phyloP scores from a whole-genome alignment of 2,888 invertebrate species.

The Ochlodes sylvanus region DNA sequence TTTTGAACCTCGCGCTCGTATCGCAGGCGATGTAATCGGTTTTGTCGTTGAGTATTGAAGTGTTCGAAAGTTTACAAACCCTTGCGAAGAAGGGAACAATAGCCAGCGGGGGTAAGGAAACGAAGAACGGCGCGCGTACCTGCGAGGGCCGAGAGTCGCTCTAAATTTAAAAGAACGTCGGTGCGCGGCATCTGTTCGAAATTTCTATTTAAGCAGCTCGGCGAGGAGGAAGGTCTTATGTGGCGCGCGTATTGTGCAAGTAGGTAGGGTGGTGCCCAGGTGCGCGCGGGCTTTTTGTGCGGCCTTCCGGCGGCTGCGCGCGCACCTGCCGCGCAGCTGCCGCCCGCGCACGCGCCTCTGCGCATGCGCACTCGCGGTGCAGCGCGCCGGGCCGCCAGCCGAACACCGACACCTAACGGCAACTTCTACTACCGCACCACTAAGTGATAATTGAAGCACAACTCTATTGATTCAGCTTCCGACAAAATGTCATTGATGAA shows the following conservation, averaged over 20 bases:
- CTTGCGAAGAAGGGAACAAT: conserved; percentile 32
- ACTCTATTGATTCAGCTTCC: too few relatives aligned
- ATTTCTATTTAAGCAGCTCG: conserved; percentile 57
- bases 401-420: background rate
- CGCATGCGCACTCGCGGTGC: conserved; percentile 10
- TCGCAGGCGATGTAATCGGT: background rate
- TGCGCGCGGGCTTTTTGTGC: conserved; percentile 78
- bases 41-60: background rate
- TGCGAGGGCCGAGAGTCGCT: conserved; percentile 32
- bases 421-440: background rate
- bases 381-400: conserved; percentile 13
- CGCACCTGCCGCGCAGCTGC: conserved; percentile 79
- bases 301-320: conserved; percentile 80
- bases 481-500: too few relatives aligned
- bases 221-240: conserved; percentile 52
- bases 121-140: conserved; percentile 42
- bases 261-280: conserved; percentile 70
- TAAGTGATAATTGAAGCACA: too few relatives aligned
- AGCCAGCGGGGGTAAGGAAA: conserved; percentile 36
- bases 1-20: background rate
- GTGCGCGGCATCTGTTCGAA: conserved; percentile 64
- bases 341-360: conserved; percentile 61
- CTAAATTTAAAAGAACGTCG: conserved; percentile 49
- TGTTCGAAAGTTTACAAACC: background rate
- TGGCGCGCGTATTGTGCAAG: conserved; percentile 73